A percentile compares a stretch with the other conserved stretches of the same genome.
phyloP scores from a whole-genome alignment of 2,888 invertebrate genomes.

The Hecatera dysodea region DNA sequence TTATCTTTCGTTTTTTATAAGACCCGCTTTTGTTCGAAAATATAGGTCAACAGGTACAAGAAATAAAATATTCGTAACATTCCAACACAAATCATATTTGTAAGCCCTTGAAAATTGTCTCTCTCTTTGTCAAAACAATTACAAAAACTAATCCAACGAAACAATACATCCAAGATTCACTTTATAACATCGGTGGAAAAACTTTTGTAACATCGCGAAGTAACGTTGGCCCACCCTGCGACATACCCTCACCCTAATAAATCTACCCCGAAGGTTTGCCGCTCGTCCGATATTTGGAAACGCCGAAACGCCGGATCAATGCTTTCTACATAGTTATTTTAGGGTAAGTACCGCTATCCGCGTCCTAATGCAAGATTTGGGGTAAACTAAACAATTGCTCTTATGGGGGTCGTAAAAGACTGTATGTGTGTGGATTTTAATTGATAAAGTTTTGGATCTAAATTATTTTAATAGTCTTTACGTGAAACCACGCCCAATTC shows the following conservation, averaged over 20 bases:
- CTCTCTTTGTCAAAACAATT: constrained; percentile 19
- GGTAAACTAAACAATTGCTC: constrained; percentile 63
- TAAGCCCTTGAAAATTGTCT: neutral
- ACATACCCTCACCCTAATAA: constrained; percentile 76
- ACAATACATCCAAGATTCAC: constrained; percentile 47
- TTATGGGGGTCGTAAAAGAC: constrained; percentile 32
- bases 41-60: constrained; percentile 17
- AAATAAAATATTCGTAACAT: neutral
- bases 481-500: neutral
- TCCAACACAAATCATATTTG: neutral
- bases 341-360: constrained; percentile 64
- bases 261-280: constrained; percentile 76
- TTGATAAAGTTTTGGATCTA: constrained; percentile 32
- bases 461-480: neutral
- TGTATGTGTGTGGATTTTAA: constrained; percentile 31
- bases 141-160: constrained; percentile 4
- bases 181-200: constrained; percentile 61
- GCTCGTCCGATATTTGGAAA: constrained; percentile 75
- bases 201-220: constrained; percentile 59
- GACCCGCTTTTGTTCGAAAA: constrained; percentile 7
- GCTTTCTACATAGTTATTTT: constrained; percentile 71
- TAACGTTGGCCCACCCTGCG: constrained; percentile 59
- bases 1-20: neutral
- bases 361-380: constrained; percentile 64
- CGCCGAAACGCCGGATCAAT: constrained; percentile 74